Evolutionary conservation across 2,888 invertebrate species (phyloP).

Genomic region (Andrena haemorrhoa): DNA sequence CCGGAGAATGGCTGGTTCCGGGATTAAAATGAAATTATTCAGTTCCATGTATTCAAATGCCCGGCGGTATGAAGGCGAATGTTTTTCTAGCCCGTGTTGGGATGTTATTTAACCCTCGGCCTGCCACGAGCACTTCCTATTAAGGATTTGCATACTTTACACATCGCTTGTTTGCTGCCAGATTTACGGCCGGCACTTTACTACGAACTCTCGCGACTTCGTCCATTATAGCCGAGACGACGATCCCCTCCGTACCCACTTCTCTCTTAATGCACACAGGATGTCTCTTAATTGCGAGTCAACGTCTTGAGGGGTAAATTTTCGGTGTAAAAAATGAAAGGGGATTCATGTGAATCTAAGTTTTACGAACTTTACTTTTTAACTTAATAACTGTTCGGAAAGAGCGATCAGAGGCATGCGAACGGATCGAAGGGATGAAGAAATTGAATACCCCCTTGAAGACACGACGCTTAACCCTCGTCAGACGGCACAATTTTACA

Average conservation of each 20-base stretch:
- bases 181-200: constrained; percentile 64
- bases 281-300: constrained; percentile 36
- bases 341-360: too few species aligned
- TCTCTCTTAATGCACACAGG: constrained; percentile 18
- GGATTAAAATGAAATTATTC: constrained; percentile 67
- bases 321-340: not conserved
- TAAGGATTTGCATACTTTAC: constrained; percentile 68
- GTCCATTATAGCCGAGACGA: constrained; percentile 45
- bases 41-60: constrained; percentile 64
- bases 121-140: constrained; percentile 61
- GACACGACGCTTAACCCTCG: too few species aligned
- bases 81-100: constrained; percentile 55
- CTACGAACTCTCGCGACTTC: constrained; percentile 58
- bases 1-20: not conserved
- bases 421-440: too few species aligned
- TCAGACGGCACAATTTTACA: too few species aligned
- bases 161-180: constrained; percentile 59
- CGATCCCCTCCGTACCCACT: not conserved
- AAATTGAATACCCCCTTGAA: too few species aligned
- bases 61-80: constrained; percentile 50
- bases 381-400: not conserved
- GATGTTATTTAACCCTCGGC: constrained; percentile 64
- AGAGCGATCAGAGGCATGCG: too few species aligned
- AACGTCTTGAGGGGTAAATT: constrained; percentile 4
- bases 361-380: too few species aligned